phyloP scores from a whole-genome alignment of 2,113 vertebrate genomes.

The Takifugu flavidus region DNA sequence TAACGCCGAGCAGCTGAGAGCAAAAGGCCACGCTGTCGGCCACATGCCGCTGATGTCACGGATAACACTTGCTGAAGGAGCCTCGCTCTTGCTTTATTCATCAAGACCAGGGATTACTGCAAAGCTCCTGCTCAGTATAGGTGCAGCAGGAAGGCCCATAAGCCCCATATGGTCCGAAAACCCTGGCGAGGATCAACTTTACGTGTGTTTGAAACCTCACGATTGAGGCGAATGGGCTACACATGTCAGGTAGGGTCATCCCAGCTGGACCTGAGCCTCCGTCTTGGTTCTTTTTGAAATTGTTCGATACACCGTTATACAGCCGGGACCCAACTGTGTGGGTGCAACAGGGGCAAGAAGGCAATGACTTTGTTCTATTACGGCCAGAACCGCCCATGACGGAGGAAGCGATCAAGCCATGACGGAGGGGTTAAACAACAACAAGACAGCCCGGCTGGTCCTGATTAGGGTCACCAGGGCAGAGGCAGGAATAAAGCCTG shows the following conservation, averaged over 20 bases:
- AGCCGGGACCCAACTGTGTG: too few relatives aligned
- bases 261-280: constrained; percentile 11
- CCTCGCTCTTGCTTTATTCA: constrained; percentile 41
- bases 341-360: too few relatives aligned
- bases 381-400: too few relatives aligned
- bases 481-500: too few relatives aligned
- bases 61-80: constrained; percentile 26
- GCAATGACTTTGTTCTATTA: too few relatives aligned
- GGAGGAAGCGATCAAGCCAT: too few relatives aligned
- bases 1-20: background rate
- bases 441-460: too few relatives aligned
- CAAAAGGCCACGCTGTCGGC: constrained; percentile 8
- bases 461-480: too few relatives aligned
- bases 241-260: constrained; percentile 39
- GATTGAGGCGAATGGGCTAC: constrained; percentile 8
- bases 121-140: constrained; percentile 63
- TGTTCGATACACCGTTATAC: too few relatives aligned
- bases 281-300: too few relatives aligned
- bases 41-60: constrained; percentile 15
- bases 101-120: constrained; percentile 66
- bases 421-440: too few relatives aligned
- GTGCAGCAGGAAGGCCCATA: constrained; percentile 47
- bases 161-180: constrained; percentile 69
- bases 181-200: constrained; percentile 28
- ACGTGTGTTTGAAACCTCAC: constrained; percentile 21